A percentile compares a stretch with the other conserved stretches of the same genome.
Conservation (phyloP, 92 coral and sea anemone genomes). For the Metridium senile region DNA sequence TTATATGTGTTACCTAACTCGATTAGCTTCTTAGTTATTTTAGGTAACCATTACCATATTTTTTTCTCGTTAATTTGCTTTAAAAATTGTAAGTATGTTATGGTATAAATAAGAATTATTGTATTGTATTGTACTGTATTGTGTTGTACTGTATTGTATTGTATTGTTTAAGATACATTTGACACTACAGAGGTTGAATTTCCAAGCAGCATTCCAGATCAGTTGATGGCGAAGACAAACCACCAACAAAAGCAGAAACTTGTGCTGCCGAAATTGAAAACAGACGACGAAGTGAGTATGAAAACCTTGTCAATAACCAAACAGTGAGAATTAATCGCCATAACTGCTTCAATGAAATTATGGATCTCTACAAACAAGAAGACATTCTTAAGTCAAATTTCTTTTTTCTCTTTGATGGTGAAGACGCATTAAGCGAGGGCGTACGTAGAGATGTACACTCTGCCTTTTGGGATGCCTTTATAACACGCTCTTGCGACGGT, state of each 20-base stretch:
- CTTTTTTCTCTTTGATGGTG: constrained; percentile 38
- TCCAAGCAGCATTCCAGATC: constrained; percentile 13
- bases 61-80: too few species aligned
- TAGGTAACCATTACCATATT: too few species aligned
- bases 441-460: constrained; percentile 62
- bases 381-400: constrained; percentile 23
- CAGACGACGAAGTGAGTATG: constrained; percentile 16
- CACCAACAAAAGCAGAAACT: constrained; percentile 11
- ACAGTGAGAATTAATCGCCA: constrained; percentile 29
- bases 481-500: constrained; percentile 63
- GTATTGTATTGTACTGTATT: too few species aligned
- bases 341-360: constrained; percentile 47
- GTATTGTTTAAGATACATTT: neutral
- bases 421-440: constrained; percentile 58
- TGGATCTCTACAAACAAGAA: constrained; percentile 44
- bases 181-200: constrained; percentile 7
- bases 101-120: too few species aligned
- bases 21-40: too few species aligned
- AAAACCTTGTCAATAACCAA: neutral
- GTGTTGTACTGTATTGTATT: too few species aligned
- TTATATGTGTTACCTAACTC: too few species aligned
- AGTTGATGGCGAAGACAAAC: constrained; percentile 43
- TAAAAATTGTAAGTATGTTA: too few species aligned
- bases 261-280: constrained; percentile 10
- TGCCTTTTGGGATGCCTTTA: constrained; percentile 57